A percentile compares a stretch with the other conserved stretches of the same genome.
These are phyloP conservation scores for Tiliacea citrago DNA, from an alignment of 2,888 invertebrate species.

Conservation along the genomic window DNA sequence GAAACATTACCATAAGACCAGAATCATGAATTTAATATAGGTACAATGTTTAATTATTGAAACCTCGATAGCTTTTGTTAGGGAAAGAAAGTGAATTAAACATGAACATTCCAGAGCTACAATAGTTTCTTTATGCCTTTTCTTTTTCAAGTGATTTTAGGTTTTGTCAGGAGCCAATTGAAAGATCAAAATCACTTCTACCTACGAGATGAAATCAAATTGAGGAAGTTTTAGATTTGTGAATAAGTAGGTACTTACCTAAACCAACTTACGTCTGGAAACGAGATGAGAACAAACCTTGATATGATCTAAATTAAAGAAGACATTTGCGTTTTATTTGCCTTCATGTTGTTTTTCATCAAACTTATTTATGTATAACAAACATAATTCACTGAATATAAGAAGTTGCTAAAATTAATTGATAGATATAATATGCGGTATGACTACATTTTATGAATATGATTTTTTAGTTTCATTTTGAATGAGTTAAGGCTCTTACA, in stretches of 20 bases:
- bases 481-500: too few relatives aligned
- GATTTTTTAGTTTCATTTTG: too few relatives aligned
- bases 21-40: conserved; percentile 38
- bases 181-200: background rate
- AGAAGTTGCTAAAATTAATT: too few relatives aligned
- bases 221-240: background rate
- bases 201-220: background rate
- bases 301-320: background rate
- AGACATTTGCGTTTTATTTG: background rate
- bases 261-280: too few relatives aligned
- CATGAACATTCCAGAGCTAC: background rate
- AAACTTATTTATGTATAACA: background rate
- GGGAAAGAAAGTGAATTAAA: background rate
- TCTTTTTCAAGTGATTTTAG: background rate
- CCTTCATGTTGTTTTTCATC: background rate
- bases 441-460: too few relatives aligned
- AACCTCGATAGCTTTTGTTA: conserved; percentile 18
- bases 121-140: background rate
- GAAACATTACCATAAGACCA: conserved; percentile 51
- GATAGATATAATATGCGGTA: too few relatives aligned
- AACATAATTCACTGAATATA: too few relatives aligned
- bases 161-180: background rate
- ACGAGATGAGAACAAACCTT: background rate
- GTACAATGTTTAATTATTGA: conserved; percentile 41
- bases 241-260: too few relatives aligned